Evolutionary conservation across 2,797 vertebrate genomes (phyloP).

Genomic region (Poecilia picta): DNA sequence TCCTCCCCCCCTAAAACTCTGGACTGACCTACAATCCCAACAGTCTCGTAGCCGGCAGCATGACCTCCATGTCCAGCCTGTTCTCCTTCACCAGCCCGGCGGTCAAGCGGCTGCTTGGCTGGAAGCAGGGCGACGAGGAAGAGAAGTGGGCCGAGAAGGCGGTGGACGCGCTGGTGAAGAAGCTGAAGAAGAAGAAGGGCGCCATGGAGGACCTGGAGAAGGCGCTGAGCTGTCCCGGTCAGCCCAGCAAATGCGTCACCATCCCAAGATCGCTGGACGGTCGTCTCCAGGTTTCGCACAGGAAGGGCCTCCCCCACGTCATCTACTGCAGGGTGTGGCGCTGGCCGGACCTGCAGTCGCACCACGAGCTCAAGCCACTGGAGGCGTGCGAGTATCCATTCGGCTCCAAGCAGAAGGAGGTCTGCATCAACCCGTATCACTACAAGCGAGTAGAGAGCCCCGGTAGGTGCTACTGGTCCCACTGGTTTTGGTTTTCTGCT

Average conservation of each 20-base stretch:
- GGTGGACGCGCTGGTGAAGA: constrained; percentile 97
- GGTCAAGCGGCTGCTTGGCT: constrained; percentile 96
- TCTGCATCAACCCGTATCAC: constrained; percentile 99
- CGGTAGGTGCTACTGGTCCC: constrained; percentile 80
- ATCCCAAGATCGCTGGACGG: constrained; percentile 96
- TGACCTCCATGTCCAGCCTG: constrained; percentile 99
- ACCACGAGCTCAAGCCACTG: constrained; percentile 96
- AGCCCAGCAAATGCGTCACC: constrained; percentile 97
- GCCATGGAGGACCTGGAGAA: constrained; percentile 99
- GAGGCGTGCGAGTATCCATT: constrained; percentile 98
- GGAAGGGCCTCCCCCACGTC: constrained; percentile 95
- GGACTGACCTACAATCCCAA: constrained; percentile 21
- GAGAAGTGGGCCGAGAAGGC: constrained; percentile 99
- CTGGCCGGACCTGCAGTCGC: constrained; percentile 97
- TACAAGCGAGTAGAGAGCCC: constrained; percentile 98
- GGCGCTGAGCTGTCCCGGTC: constrained; percentile 95
- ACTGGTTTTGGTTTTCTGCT: neutral
- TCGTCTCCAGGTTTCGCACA: constrained; percentile 94
- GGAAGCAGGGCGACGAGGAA: constrained; percentile 99
- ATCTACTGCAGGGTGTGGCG: constrained; percentile 99
- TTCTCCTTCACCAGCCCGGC: constrained; percentile 99
- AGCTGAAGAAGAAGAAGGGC: constrained; percentile 98
- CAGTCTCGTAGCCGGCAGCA: constrained; percentile 63
- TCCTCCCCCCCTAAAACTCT: neutral
- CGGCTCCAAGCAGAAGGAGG: constrained; percentile 99